Evolutionary conservation across 2,113 vertebrate genomes (phyloP).

Genomic region (Ornithorhynchus anatinus): DNA sequence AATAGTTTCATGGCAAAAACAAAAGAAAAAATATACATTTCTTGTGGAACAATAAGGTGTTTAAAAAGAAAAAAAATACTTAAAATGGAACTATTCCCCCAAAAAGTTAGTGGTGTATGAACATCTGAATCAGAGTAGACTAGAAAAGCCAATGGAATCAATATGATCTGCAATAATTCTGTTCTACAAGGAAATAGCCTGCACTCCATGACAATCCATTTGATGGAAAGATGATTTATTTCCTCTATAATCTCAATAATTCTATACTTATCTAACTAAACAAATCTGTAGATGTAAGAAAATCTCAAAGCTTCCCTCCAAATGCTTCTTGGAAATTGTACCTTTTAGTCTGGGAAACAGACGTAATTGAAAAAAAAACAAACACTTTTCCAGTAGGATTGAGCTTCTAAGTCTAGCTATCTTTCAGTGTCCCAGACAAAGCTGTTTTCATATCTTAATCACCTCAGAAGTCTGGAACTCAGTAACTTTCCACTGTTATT

Average conservation of each 20-base stretch:
- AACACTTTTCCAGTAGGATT: no score
- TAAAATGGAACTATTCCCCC: not conserved
- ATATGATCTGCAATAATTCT: not conserved
- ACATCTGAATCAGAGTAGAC: not conserved
- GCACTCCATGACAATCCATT: not conserved
- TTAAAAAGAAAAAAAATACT: not conserved
- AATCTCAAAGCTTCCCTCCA: no score
- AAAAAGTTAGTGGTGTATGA: not conserved
- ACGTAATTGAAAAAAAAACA: no score
- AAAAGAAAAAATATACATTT: not conserved
- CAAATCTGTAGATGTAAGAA: no score
- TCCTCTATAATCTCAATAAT: not conserved
- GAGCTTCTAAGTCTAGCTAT: not conserved
- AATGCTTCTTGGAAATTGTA: no score
- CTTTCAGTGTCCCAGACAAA: not conserved
- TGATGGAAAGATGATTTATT: not conserved
- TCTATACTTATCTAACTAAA: no score
- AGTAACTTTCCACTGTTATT: constrained; percentile 60
- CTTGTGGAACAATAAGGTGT: not conserved
- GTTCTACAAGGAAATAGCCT: not conserved
- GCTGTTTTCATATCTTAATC: not conserved
- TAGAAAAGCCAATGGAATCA: not conserved
- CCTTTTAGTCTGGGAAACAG: no score
- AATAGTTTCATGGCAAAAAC: not conserved
- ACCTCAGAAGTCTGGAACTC: not conserved